Conservation (phyloP, 2,797 vertebrate genomes). For the Muraenolepis orangiensis region DNA sequence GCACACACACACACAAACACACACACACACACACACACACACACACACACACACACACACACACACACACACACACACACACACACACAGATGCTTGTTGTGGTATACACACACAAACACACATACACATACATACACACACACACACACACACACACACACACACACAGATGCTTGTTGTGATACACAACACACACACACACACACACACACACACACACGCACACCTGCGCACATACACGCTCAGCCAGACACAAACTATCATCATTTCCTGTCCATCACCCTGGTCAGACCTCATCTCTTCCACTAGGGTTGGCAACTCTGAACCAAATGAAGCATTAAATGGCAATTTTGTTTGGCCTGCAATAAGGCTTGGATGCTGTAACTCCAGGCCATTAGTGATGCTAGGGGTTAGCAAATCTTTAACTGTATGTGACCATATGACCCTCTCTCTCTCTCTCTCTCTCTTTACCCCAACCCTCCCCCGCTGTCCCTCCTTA, state of each 20-base stretch:
- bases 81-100: no score
- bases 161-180: constrained; percentile 16
- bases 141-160: constrained; percentile 2
- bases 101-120: no score
- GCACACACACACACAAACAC: no score
- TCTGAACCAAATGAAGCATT: constrained; percentile 69
- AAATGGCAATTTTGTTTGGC: constrained; percentile 71
- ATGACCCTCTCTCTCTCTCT: constrained; percentile 50
- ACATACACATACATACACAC: constrained; percentile 3
- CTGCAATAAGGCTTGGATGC: constrained; percentile 65
- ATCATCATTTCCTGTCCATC: constrained; percentile 3
- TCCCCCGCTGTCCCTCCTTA: constrained; percentile 16
- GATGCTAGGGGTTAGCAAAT: constrained; percentile 56
- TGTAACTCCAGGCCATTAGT: constrained; percentile 9
- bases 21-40: constrained; percentile 8
- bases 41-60: background rate
- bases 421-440: constrained; percentile 70
- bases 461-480: constrained; percentile 32
- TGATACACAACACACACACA: constrained; percentile 1
- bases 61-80: constrained; percentile 13
- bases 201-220: constrained; percentile 1
- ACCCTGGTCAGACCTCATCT: constrained; percentile 46
- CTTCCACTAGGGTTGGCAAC: constrained; percentile 57
- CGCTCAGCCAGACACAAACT: constrained; percentile 11
- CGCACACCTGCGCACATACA: constrained; percentile 13